phyloP scores from a whole-genome alignment of 2,113 vertebrate genomes.

The Fregata magnificens region DNA sequence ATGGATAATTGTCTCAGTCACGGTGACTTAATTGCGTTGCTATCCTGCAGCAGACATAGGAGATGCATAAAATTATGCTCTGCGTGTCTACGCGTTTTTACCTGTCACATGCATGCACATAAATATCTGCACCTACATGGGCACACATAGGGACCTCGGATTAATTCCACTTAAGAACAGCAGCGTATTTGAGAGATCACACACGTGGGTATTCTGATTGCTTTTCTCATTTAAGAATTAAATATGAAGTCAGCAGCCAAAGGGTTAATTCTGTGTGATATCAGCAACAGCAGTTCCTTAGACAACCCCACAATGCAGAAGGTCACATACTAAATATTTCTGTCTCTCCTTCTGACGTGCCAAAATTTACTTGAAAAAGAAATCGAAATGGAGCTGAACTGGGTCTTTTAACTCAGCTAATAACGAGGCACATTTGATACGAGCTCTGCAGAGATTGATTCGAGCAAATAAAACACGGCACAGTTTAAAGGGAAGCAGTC shows the following conservation, averaged over 20 bases:
- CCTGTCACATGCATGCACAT: background rate
- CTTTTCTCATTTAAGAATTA: background rate
- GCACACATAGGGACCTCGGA: background rate
- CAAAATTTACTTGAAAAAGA: background rate
- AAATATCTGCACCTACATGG: background rate
- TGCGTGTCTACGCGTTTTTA: background rate
- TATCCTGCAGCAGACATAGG: conserved; percentile 18
- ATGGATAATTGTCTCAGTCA: conserved; percentile 30
- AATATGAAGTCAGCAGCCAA: background rate
- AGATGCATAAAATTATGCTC: background rate
- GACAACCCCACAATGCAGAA: background rate
- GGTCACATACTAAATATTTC: background rate
- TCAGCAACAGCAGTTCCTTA: background rate
- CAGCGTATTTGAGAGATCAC: background rate
- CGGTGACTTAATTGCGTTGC: conserved; percentile 5
- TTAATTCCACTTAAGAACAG: background rate
- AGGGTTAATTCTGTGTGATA: background rate
- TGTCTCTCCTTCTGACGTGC: background rate
- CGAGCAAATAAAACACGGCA: background rate
- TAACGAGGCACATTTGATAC: background rate
- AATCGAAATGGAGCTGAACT: background rate
- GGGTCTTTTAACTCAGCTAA: background rate
- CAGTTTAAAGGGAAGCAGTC: background rate
- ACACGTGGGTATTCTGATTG: background rate
- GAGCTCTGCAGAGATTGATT: background rate